These are phyloP conservation scores for Chaetoderma sp. DNA, from an alignment of 2,888 invertebrate genomes.

Conservation along the genomic window DNA sequence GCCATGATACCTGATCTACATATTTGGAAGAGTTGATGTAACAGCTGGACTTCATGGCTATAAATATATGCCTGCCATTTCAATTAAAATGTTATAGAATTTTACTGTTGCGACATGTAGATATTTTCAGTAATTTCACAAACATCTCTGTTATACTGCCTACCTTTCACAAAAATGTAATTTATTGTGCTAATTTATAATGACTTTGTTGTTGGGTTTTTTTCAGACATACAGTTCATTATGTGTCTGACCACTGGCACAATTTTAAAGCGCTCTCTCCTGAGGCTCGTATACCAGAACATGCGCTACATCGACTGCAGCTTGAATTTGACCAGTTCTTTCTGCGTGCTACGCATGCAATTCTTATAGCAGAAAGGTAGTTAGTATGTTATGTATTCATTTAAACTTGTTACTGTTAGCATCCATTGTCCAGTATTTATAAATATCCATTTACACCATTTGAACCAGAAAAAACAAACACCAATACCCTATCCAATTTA, in stretches of 20 bases:
- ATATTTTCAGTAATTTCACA: too few species aligned
- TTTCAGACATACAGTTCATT: slow-evolving; percentile 78
- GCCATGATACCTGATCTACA: too few species aligned
- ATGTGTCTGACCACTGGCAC: slow-evolving; percentile 80
- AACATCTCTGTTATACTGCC: too few species aligned
- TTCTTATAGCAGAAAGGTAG: slow-evolving; percentile 79
- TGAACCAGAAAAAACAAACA: background rate
- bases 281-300: slow-evolving; percentile 44
- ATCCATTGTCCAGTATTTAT: background rate
- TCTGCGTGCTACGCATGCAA: slow-evolving; percentile 77
- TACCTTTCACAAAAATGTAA: too few species aligned
- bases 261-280: slow-evolving; percentile 68
- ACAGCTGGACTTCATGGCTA: too few species aligned
- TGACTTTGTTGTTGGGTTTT: too few species aligned
- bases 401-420: background rate
- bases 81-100: too few species aligned
- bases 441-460: background rate
- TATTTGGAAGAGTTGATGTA: too few species aligned
- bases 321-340: slow-evolving; percentile 82
- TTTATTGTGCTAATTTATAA: too few species aligned
- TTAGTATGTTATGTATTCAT: too few species aligned
- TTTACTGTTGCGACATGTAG: too few species aligned
- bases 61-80: too few species aligned
- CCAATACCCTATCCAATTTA: background rate
- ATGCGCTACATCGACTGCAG: slow-evolving; percentile 75